These are phyloP conservation scores for Siniperca knerii DNA, from an alignment of 2,113 vertebrate genomes.

Conservation along the genomic window DNA sequence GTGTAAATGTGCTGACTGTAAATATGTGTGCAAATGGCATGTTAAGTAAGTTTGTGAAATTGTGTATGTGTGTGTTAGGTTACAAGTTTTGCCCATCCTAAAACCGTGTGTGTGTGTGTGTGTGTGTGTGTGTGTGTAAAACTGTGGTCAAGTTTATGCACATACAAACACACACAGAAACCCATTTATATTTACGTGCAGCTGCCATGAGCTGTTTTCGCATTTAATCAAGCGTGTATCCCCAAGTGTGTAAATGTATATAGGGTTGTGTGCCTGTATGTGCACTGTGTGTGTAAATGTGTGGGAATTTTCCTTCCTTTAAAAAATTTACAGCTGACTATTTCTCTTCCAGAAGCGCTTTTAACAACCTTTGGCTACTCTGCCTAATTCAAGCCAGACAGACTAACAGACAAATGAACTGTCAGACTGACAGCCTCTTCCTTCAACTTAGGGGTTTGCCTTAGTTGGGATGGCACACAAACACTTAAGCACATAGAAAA, in stretches of 20 bases:
- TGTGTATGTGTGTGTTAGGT: background rate
- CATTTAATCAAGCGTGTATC: conserved; percentile 32
- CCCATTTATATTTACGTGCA: conserved; percentile 41
- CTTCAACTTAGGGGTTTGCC: conserved; percentile 28
- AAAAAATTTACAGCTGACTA: conserved; percentile 86
- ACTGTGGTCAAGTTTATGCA: background rate
- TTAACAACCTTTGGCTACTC: conserved; percentile 87
- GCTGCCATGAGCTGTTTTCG: conserved; percentile 23
- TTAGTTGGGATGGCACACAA: conserved; percentile 23
- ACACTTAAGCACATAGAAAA: conserved; percentile 11
- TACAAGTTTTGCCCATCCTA: conserved; percentile 2
- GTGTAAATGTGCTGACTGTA: conserved; percentile 28
- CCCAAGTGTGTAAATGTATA: conserved; percentile 27
- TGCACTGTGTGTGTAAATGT: conserved; percentile 80
- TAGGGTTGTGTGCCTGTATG: conserved; percentile 53
- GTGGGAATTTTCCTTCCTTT: conserved; percentile 85
- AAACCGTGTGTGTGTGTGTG: background rate
- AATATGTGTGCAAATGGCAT: conserved; percentile 30
- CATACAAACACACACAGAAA: background rate
- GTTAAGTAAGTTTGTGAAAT: conserved; percentile 22
- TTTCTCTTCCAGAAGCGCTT: conserved; percentile 84
- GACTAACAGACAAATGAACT: conserved; percentile 47
- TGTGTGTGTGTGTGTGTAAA: conserved; percentile 3
- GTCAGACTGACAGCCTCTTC: conserved; percentile 33
- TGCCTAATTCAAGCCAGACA: conserved; percentile 88